phyloP scores from a whole-genome alignment of 2,888 invertebrate species.

The Ditula angustiorana region DNA sequence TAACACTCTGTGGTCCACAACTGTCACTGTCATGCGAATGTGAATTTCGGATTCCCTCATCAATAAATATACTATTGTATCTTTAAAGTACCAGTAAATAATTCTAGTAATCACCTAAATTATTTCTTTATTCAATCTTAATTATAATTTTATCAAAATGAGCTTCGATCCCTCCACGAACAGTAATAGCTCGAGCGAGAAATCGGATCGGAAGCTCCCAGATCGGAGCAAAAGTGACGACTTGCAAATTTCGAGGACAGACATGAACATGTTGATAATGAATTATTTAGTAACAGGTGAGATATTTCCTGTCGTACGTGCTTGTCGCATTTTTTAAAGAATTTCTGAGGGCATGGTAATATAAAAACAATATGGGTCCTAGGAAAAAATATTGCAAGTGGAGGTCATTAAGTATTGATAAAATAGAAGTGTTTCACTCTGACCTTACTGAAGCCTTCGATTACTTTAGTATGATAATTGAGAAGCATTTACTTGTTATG shows the following conservation, averaged over 20 bases:
- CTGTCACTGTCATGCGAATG: constrained; percentile 20
- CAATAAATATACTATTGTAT: constrained; percentile 31
- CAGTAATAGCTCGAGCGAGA: constrained; percentile 69
- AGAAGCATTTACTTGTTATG: background rate
- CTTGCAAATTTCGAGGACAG: constrained; percentile 93
- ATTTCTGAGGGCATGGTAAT: background rate
- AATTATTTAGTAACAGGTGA: constrained; percentile 98
- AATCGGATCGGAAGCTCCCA: constrained; percentile 85
- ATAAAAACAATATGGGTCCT: background rate
- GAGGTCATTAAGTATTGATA: background rate
- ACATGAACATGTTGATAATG: constrained; percentile 99
- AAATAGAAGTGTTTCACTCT: background rate
- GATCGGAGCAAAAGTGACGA: constrained; percentile 90
- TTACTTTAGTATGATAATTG: background rate
- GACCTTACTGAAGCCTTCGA: background rate
- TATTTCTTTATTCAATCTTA: background rate
- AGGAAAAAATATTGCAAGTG: background rate
- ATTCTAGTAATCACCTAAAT: constrained; percentile 2
- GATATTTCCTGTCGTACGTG: constrained; percentile 26
- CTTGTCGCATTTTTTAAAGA: background rate
- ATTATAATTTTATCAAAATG: constrained; percentile 62
- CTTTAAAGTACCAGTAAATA: no score
- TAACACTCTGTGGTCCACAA: background rate
- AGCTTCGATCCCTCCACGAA: constrained; percentile 70
- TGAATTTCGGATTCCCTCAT: constrained; percentile 18